Percentiles rank a stretch among this genome's conserved stretches.
Evolutionary conservation across 1,140 invertebrate genomes (phyloP).

Genomic region (Pteromalus puparum): DNA sequence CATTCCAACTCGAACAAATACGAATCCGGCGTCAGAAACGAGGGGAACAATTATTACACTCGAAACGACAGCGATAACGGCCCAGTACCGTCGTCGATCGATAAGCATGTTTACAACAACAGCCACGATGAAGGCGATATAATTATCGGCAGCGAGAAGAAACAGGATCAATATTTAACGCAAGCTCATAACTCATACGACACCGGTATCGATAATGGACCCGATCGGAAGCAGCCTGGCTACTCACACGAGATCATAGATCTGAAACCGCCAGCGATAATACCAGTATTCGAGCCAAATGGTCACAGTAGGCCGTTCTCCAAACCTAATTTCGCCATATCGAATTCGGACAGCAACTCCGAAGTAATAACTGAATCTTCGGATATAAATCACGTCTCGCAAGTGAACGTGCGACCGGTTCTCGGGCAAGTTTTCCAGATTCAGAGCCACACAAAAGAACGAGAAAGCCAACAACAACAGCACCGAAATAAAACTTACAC

Average conservation of each 20-base stretch:
- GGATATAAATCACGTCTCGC: conserved; percentile 41
- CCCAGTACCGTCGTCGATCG: too few species aligned
- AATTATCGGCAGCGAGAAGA: conserved; percentile 42
- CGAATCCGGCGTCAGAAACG: conserved; percentile 31
- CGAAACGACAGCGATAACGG: background rate
- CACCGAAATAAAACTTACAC: conserved; percentile 4
- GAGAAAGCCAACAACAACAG: conserved; percentile 13
- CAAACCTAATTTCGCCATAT: conserved; percentile 49
- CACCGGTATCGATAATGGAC: background rate
- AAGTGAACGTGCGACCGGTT: conserved; percentile 51
- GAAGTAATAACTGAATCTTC: conserved; percentile 56
- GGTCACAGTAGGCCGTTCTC: conserved; percentile 62
- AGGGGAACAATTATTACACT: conserved; percentile 8
- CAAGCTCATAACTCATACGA: background rate
- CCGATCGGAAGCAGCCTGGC: background rate
- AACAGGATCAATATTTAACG: conserved; percentile 30
- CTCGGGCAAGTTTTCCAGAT: conserved; percentile 54
- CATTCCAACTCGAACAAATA: conserved; percentile 1
- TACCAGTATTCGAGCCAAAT: conserved; percentile 58
- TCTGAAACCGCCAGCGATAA: conserved; percentile 63
- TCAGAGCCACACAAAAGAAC: conserved; percentile 25
- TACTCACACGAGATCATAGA: conserved; percentile 61
- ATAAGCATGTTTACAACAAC: background rate
- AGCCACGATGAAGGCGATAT: conserved; percentile 33
- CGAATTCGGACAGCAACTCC: conserved; percentile 14